Base-by-base conservation (phyloP, 2,113 vertebrate genomes). In the Conger conger region DNA sequence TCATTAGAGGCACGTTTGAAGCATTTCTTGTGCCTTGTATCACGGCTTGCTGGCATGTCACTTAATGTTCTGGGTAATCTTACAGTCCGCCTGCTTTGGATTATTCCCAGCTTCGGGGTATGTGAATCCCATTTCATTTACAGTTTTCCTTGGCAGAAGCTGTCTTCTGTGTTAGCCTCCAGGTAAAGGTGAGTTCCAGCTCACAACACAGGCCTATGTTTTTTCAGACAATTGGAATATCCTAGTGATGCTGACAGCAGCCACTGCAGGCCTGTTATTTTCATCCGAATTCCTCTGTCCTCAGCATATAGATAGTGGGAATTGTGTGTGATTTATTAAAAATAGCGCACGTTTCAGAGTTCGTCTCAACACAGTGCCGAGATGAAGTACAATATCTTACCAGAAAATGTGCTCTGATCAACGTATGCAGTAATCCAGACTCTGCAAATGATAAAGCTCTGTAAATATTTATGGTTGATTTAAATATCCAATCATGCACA, bases 41-140 rank as follows among this genome's bases (percentile, higher is more conserved):
- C 85, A 90, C 90, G 82, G 84, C 85, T 86, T 81, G 90, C 92
- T 93, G 91, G 93, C 93, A 93, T 94, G 93, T 94, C 92, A 94
- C 92, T 89, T 94, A 93, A 94, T 93, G 93, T 94, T 91, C 92
- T 91, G 92, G 90, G 91, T 93, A 93, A 93, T 93, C 93, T 91
- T 93, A 91, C 92, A 92, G 92, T 93, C 93, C 91, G 94, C 91
- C 92, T 94, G 92, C 91, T 93, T 91, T 94, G 93, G 93, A 94
- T 93, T 94, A 94, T 90, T 90, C 91, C 90, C 91, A 92, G 92
- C 93, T 94, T 91, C 92, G 91, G 93, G 92, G 93, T 90, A 94
- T 92, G 93, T 92, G 92, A 94, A 94, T 94, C 92, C 93, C 92
- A 94, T 93, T 93, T 92, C 93, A 84, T 93, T 94, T 95, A 94